phyloP scores from a whole-genome alignment of 2,113 vertebrate genomes.

The Leptobrachium leishanense region DNA sequence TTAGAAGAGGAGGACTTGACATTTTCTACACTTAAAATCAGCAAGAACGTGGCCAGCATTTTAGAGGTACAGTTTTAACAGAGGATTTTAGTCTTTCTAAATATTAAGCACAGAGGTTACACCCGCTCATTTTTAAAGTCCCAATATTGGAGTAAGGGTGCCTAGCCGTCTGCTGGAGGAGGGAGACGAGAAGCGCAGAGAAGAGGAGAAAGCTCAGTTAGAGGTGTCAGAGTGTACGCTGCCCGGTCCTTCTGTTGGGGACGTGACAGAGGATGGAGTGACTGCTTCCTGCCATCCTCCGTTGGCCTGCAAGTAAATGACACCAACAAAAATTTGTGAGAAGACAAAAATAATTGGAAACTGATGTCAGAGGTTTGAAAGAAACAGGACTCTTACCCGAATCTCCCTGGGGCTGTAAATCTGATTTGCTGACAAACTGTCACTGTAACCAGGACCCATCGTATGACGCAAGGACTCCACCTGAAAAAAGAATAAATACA shows the following conservation, averaged over 20 bases:
- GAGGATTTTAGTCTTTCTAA: not conserved
- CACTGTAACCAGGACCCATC: conserved; percentile 67
- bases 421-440: conserved; percentile 65
- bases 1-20: too few relatives aligned
- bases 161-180: not conserved
- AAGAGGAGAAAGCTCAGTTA: conserved; percentile 71
- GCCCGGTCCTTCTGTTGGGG: conserved; percentile 73
- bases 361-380: not conserved
- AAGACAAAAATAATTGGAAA: not conserved
- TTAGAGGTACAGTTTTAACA: not conserved
- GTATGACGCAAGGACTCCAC: conserved; percentile 68
- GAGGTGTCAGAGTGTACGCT: conserved; percentile 87
- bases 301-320: conserved; percentile 69
- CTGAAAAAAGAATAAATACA: conserved; percentile 43
- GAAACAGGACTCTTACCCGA: conserved; percentile 59
- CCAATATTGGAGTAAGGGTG: conserved; percentile 49
- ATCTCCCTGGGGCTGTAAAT: conserved; percentile 73
- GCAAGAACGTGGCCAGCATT: too few relatives aligned
- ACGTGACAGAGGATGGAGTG: conserved; percentile 78
- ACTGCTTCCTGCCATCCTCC: conserved; percentile 81
- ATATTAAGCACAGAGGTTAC: not conserved
- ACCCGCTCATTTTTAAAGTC: conserved; percentile 39
- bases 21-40: too few relatives aligned
- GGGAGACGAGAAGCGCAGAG: conserved; percentile 28
- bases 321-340: not conserved